Evolutionary conservation across 2,888 invertebrate species (phyloP).

Genomic region (Synergus umbraculus): DNA sequence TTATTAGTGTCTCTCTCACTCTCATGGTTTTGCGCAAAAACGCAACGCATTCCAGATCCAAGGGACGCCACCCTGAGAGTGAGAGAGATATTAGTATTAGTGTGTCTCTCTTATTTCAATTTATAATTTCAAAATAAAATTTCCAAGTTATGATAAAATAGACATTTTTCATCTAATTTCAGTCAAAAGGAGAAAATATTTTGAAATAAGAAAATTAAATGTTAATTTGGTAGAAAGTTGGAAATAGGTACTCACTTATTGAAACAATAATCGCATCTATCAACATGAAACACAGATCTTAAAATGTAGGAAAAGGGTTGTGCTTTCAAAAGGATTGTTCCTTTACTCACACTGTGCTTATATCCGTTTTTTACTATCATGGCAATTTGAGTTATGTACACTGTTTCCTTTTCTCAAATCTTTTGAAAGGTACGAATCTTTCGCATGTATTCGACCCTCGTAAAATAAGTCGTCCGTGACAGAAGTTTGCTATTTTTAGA

Average conservation of each 20-base stretch:
- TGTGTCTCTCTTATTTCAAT: not conserved
- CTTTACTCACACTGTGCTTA: slow-evolving; percentile 45
- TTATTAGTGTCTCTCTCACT: no score
- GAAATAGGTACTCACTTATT: slow-evolving; percentile 37
- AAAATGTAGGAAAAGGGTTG: slow-evolving; percentile 51
- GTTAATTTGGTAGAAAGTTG: not conserved
- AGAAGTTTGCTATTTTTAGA: slow-evolving; percentile 32
- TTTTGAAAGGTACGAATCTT: not conserved
- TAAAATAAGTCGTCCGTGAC: slow-evolving; percentile 15
- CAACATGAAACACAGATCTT: slow-evolving; percentile 46
- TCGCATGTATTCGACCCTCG: not conserved
- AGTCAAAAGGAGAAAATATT: not conserved
- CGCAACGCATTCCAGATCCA: no score
- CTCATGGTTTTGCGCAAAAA: no score
- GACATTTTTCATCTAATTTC: no score
- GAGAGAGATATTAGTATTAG: no score
- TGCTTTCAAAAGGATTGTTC: slow-evolving; percentile 45
- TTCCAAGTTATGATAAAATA: not conserved
- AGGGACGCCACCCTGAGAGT: no score
- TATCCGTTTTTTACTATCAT: slow-evolving; percentile 46
- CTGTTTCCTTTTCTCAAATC: not conserved
- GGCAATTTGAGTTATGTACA: not conserved
- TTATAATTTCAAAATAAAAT: not conserved
- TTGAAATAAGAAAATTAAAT: no score
- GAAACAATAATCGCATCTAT: slow-evolving; percentile 51